phyloP scores from a whole-genome alignment of 1,140 invertebrate genomes.

The Ctenoplectra terminalis region DNA sequence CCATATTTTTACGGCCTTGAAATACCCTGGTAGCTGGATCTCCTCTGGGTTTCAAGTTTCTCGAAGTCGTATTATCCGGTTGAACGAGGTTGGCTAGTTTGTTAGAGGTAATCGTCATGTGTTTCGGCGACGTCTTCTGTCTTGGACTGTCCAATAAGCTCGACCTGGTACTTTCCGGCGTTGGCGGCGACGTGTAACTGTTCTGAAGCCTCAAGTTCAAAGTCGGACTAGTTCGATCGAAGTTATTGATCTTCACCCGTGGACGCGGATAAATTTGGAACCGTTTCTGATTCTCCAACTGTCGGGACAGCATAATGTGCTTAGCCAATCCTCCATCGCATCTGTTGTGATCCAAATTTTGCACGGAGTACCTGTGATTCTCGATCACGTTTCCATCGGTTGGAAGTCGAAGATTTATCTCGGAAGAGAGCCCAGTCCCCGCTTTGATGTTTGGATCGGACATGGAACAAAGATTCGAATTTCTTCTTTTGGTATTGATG shows the following conservation, averaged over 20 bases:
- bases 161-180: conserved; percentile 34
- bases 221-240: conserved; percentile 60
- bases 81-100: conserved; percentile 67
- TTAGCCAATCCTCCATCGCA: conserved; percentile 57
- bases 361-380: conserved; percentile 67
- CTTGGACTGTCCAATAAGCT: conserved; percentile 50
- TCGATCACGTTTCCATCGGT: conserved; percentile 11
- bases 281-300: conserved; percentile 67
- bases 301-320: conserved; percentile 63
- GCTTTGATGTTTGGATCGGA: conserved; percentile 78
- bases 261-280: conserved; percentile 43
- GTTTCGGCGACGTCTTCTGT: conserved; percentile 62
- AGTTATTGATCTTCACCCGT: conserved; percentile 51
- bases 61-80: conserved; percentile 32
- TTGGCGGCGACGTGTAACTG: conserved; percentile 62
- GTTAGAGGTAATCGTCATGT: conserved; percentile 73
- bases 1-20: conserved; percentile 49
- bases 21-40: conserved; percentile 50
- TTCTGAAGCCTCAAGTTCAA: conserved; percentile 58
- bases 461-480: conserved; percentile 74
- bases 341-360: conserved; percentile 70
- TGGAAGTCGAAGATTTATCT: conserved; percentile 43
- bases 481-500: conserved; percentile 50
- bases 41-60: conserved; percentile 21
- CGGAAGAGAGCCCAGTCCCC: conserved; percentile 28